phyloP scores from a whole-genome alignment of 2,888 invertebrate genomes.

The Pteria penguin region DNA sequence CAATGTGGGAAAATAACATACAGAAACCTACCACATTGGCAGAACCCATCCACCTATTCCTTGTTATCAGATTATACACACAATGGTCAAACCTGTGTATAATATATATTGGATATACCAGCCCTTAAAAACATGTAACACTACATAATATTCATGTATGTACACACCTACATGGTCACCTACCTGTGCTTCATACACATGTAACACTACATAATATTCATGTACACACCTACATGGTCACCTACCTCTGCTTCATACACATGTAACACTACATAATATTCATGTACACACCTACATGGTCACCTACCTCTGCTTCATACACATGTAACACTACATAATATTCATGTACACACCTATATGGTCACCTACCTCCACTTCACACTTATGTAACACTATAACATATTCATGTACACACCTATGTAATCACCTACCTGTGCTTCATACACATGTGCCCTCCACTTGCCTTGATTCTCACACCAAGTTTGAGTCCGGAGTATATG shows the following conservation, averaged over 20 bases:
- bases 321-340: slow-evolving; percentile 93
- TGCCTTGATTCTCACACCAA: slow-evolving; percentile 93
- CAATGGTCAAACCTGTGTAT: too few species aligned
- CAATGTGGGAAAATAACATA: too few species aligned
- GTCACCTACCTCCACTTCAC: background rate
- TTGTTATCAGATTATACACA: too few species aligned
- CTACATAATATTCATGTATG: too few species aligned
- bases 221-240: slow-evolving; percentile 93
- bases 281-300: slow-evolving; percentile 94
- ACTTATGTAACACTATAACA: background rate
- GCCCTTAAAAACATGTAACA: too few species aligned
- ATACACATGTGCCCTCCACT: slow-evolving; percentile 90
- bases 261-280: slow-evolving; percentile 92
- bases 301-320: slow-evolving; percentile 66
- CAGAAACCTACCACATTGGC: too few species aligned
- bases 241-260: slow-evolving; percentile 81
- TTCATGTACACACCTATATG: slow-evolving; percentile 94
- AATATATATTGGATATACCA: too few species aligned
- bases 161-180: too few species aligned
- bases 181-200: slow-evolving; percentile 82
- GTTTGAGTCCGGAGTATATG: slow-evolving; percentile 92
- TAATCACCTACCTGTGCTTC: slow-evolving; percentile 66
- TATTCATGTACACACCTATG: too few species aligned
- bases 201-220: slow-evolving; percentile 91
- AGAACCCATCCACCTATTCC: too few species aligned